Evolutionary conservation across 2,113 vertebrate species (phyloP), one percentile per base, ranked within the genome.

Genomic region (Mellivora capensis): DNA sequence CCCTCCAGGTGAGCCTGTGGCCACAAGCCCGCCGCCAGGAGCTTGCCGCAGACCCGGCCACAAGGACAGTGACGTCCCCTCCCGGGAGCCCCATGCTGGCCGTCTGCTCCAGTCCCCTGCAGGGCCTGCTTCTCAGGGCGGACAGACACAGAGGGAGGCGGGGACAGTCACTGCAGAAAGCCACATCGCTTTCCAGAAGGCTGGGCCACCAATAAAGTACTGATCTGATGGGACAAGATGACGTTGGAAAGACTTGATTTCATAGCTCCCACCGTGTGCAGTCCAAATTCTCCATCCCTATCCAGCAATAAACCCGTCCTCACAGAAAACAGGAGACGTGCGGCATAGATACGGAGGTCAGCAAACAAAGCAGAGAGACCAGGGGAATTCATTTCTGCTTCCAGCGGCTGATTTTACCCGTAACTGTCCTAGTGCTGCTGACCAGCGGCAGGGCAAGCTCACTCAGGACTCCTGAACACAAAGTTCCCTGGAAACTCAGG

Each of bases 341-440:
- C 0, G 1, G 12, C n/a, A n/a, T 11, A 17, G 67, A 47, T 17
- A 13, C 47, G 1, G 23, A 27, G 5, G 37, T 59, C 84, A 62
- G 57, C 6, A 39, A 18, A 23, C 12, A 37, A 25, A 23, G 61
- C 61, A 54, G 25, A 44, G 23, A 87, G 29, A 44, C 20, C 27
- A 15, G 0, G n/a, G 20, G 54, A 13, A 18, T 15, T 20, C 37
- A 5, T 31, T 47, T 25, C 18, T 1, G 2, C 9, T 47, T 34
- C 14, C 39, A 20, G 23, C 0, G 4, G 25, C 49, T 87, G 57
- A 21, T 15, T 37, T 37, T 67, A 37, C 17, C 52, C 29, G 0
- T 0, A 17, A 29, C 13, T 6, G 54, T 74, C 64, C 83, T 2
- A 17, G 10, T 3, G 0, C 1, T 9, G 5, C 0, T 12, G 23